A percentile compares a stretch with the other conserved stretches of the same genome.
Evolutionary conservation across 2,113 vertebrate species (phyloP).

Genomic region (Circaetus cinerascens): DNA sequence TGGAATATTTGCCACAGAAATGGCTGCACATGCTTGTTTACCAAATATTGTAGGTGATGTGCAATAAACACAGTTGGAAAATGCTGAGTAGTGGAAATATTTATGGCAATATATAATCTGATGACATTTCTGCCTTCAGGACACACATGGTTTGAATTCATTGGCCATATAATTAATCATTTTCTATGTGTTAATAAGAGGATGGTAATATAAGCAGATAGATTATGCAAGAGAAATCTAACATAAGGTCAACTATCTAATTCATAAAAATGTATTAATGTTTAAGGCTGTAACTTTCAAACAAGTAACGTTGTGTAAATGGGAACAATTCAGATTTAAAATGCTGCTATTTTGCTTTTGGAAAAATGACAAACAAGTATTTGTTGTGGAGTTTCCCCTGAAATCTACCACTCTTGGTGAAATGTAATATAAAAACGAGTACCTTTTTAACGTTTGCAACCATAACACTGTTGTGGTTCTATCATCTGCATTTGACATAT

Average conservation of each 20-base stretch:
- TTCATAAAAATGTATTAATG: neutral
- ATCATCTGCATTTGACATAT: neutral
- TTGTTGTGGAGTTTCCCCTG: neutral
- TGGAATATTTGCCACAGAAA: neutral
- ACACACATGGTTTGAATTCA: constrained; percentile 40
- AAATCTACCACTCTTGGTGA: neutral
- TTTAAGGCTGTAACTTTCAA: constrained; percentile 12
- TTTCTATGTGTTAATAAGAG: constrained; percentile 31
- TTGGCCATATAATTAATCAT: constrained; percentile 41
- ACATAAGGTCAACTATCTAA: neutral
- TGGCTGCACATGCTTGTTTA: neutral
- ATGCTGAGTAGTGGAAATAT: constrained; percentile 51
- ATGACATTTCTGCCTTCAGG: constrained; percentile 61
- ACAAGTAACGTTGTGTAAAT: neutral
- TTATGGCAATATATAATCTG: constrained; percentile 31
- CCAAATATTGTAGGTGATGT: constrained; percentile 31
- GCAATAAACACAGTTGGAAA: constrained; percentile 29
- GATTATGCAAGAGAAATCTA: constrained; percentile 20
- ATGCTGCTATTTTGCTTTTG: neutral
- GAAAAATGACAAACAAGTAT: neutral
- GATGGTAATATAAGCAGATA: constrained; percentile 30
- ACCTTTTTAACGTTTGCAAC: neutral
- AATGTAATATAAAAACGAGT: neutral
- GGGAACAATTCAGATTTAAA: neutral
- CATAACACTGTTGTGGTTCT: neutral